A percentile compares a stretch with the other conserved stretches of the same genome.
These are phyloP conservation scores for Sebastolobus alascanus DNA, from an alignment of 2,797 vertebrate genomes.

Conservation along the genomic window DNA sequence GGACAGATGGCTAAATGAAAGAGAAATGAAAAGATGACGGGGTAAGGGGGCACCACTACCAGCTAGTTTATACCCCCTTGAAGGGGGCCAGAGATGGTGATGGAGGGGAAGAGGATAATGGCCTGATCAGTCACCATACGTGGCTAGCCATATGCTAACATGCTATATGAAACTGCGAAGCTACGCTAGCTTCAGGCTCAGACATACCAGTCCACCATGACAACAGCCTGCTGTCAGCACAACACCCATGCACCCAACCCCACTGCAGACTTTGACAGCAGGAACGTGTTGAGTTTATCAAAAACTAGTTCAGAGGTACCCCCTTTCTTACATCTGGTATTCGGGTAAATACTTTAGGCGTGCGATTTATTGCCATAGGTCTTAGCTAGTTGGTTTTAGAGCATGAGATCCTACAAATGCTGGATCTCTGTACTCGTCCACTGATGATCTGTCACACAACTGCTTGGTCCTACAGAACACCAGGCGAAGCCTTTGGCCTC, in stretches of 20 bases:
- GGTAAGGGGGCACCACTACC: constrained; percentile 31
- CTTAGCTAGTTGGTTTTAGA: background rate
- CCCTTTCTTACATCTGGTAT: constrained; percentile 20
- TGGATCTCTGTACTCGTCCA: background rate
- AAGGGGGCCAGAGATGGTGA: constrained; percentile 71
- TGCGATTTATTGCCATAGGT: constrained; percentile 17
- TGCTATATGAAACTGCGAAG: constrained; percentile 46
- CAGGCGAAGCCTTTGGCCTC: background rate
- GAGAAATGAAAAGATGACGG: constrained; percentile 42
- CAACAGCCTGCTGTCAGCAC: constrained; percentile 26
- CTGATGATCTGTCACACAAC: background rate
- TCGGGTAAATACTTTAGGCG: background rate
- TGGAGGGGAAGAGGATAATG: constrained; percentile 37
- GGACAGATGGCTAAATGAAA: constrained; percentile 26
- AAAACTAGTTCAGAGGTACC: background rate
- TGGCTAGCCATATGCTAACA: constrained; percentile 67
- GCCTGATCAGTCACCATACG: constrained; percentile 42
- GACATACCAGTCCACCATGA: constrained; percentile 42
- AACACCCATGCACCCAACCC: constrained; percentile 16
- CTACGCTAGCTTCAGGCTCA: constrained; percentile 42
- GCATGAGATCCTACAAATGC: background rate
- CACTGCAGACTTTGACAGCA: background rate
- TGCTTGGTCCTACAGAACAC: background rate
- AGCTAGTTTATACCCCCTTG: constrained; percentile 62
- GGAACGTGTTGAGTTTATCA: background rate